These are phyloP conservation scores for Myiagra hebetior DNA, from an alignment of 2,113 vertebrate species.

Conservation along the genomic window DNA sequence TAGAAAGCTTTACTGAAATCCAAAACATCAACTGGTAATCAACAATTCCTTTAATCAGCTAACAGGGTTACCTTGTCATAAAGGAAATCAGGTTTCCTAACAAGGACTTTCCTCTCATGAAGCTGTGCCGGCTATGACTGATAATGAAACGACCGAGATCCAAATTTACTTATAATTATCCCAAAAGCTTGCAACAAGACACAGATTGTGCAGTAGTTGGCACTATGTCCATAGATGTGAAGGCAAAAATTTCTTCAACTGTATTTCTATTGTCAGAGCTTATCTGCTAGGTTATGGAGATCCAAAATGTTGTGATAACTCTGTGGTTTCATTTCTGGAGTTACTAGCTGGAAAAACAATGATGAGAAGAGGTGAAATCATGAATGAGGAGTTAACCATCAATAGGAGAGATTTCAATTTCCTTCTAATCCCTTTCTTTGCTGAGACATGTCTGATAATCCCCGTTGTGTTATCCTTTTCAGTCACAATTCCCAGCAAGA, in stretches of 20 bases:
- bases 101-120: background rate
- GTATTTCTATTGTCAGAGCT: background rate
- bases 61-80: background rate
- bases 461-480: background rate
- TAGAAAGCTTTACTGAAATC: background rate
- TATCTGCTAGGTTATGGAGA: background rate
- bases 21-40: background rate
- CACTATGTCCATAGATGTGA: background rate
- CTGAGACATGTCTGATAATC: background rate
- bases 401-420: background rate
- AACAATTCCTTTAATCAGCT: background rate
- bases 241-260: background rate
- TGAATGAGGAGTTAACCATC: background rate
- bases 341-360: background rate
- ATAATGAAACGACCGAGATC: background rate
- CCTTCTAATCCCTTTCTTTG: background rate
- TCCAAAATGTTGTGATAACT: background rate
- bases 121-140: background rate
- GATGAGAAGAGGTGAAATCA: background rate
- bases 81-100: background rate
- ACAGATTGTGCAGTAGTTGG: background rate
- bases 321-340: background rate
- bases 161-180: background rate
- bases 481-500: background rate
- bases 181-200: background rate